Conservation (phyloP, 2,888 invertebrate genomes). For the Lochmaea crataegi region DNA sequence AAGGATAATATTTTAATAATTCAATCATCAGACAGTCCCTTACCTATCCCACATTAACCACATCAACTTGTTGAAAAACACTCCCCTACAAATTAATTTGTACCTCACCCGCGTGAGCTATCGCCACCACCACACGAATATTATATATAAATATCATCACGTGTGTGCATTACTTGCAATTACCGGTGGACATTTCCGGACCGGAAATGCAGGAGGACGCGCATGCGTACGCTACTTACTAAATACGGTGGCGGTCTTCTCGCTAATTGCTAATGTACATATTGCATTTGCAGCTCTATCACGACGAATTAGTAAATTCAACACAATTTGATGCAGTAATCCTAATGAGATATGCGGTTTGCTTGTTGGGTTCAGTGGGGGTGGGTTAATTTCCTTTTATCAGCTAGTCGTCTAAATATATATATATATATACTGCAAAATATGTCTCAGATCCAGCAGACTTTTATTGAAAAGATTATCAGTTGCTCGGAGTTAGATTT, state of each 20-base stretch:
- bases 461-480: not conserved
- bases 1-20: not conserved
- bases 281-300: slow-evolving; percentile 54
- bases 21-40: not conserved
- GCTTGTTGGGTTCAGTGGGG: slow-evolving; percentile 31
- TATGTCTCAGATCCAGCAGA: not conserved
- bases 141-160: slow-evolving; percentile 52
- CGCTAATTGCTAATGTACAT: slow-evolving; percentile 56
- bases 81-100: slow-evolving; percentile 4
- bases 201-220: slow-evolving; percentile 61
- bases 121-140: slow-evolving; percentile 12
- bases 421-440: not conserved
- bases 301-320: slow-evolving; percentile 50
- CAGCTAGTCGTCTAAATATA: slow-evolving; percentile 10
- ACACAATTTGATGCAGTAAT: slow-evolving; percentile 45
- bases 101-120: not conserved
- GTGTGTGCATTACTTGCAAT: slow-evolving; percentile 63
- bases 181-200: slow-evolving; percentile 64
- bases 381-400: slow-evolving; percentile 14
- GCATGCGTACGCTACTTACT: slow-evolving; percentile 57
- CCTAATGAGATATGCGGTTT: slow-evolving; percentile 46
- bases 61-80: slow-evolving; percentile 20
- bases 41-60: not conserved
- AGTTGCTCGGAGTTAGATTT: not conserved
- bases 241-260: slow-evolving; percentile 38